phyloP scores from a whole-genome alignment of 2,797 vertebrate species.

The Arctocebus calabarensis region DNA sequence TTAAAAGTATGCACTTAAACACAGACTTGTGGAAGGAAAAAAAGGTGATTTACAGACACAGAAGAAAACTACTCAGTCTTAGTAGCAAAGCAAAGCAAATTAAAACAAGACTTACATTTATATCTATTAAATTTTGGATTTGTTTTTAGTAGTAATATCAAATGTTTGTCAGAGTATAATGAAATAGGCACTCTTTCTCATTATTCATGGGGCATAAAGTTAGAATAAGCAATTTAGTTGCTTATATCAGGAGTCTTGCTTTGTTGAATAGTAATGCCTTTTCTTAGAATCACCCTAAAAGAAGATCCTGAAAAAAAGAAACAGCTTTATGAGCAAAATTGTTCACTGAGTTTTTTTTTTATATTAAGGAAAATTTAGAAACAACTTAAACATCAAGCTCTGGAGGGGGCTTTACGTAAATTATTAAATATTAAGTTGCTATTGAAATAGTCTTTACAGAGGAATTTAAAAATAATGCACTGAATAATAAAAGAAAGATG shows the following conservation, averaged over 20 bases:
- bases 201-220: constrained; percentile 22
- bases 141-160: constrained; percentile 13
- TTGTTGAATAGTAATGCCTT: neutral
- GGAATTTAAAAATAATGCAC: neutral
- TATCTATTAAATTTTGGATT: constrained; percentile 14
- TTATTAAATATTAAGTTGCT: constrained; percentile 24
- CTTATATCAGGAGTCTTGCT: neutral
- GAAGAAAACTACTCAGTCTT: neutral
- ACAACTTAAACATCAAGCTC: neutral
- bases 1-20: no score
- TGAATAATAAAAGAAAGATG: neutral
- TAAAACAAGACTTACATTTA: neutral
- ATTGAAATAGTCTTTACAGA: constrained; percentile 18
- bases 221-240: constrained; percentile 13
- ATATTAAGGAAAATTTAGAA: constrained; percentile 20
- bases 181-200: neutral
- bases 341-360: neutral
- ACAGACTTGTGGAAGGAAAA: neutral
- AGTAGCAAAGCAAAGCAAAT: neutral
- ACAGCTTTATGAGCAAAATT: neutral
- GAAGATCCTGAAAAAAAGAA: neutral
- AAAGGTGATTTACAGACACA: neutral
- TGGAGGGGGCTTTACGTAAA: neutral
- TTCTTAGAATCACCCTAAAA: neutral
- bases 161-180: neutral